Base-by-base conservation (phyloP, 2,113 vertebrate species). In the Edolisoma coerulescens region DNA sequence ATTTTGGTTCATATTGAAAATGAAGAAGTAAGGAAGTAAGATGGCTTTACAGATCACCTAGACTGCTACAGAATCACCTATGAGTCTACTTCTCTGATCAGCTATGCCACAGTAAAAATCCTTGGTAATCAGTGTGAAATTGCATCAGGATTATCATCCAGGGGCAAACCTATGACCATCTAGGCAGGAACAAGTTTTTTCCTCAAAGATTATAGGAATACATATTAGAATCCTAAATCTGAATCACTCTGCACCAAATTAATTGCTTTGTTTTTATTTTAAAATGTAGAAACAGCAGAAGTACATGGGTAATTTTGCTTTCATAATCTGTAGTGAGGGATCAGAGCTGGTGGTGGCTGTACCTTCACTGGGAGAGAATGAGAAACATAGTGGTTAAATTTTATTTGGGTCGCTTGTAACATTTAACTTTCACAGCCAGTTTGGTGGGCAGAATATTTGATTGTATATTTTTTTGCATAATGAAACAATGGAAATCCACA, bases 361-460 rank as follows among this genome's bases (percentile, higher is more conserved):
- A n/a, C n/a, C 59, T 87, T 73, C 59, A 42, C 45, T 87, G 21
- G 3, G 7, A 87, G 59, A 26, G 57, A 82, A 41, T 35, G 84
- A 87, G 89, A 85, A 81, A 60, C 33, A 19, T 0, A 69, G 67
- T 1, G 4, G 77, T 84, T 89, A 91, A 79, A 79, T 94, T 91
- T 94, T 96, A 94, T 96, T 93, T 94, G 91, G 87, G 91, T 95
- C 84, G 89, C 57, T 93, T 42, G 71, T 61, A 93, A 65, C 88
- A 52, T 94, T 90, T 86, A 78, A 92, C 95, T 95, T 95, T 88
- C 94, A 50, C 90, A 93, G 90, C 47, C 42, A 19, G 80, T 54
- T 76, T 84, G 60, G 54, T 78, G 89, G 87, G 81, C 79, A 92
- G 92, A 67, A 92, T 88, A 80, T 85, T 94, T 93, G 47, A 92